phyloP scores from a whole-genome alignment of 1,140 invertebrate genomes.

The Papilio xuthus region DNA sequence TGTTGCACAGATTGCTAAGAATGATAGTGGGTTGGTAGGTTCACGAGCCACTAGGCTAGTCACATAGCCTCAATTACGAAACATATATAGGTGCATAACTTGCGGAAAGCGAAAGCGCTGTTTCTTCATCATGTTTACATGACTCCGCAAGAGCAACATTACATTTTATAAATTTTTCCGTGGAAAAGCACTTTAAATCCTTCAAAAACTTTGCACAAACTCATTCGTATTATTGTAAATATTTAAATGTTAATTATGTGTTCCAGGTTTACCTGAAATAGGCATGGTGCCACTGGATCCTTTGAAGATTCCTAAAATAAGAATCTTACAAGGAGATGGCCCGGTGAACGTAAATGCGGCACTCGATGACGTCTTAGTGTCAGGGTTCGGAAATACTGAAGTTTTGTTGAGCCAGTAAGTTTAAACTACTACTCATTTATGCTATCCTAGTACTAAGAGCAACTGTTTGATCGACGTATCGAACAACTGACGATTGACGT shows the following conservation, averaged over 20 bases:
- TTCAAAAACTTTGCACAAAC: neutral
- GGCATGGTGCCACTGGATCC: conserved; percentile 84
- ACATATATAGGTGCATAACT: conserved; percentile 70
- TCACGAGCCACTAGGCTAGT: conserved; percentile 61
- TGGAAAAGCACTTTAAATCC: neutral
- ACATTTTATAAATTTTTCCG: conserved; percentile 45
- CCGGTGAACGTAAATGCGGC: conserved; percentile 86
- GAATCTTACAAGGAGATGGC: conserved; percentile 85
- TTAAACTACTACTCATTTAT: conserved; percentile 47
- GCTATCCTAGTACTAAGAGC: conserved; percentile 52
- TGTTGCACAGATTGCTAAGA: conserved; percentile 41
- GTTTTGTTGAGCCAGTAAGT: conserved; percentile 84
- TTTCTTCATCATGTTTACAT: conserved; percentile 69
- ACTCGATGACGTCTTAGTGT: conserved; percentile 84
- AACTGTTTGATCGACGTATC: conserved; percentile 55
- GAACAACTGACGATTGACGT: conserved; percentile 13
- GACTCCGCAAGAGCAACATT: conserved; percentile 47
- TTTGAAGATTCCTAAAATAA: conserved; percentile 84
- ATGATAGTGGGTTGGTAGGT: conserved; percentile 53
- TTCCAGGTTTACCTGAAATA: conserved; percentile 82
- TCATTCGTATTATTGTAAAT: neutral
- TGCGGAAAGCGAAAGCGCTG: conserved; percentile 77
- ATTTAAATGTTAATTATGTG: conserved; percentile 1
- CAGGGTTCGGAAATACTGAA: conserved; percentile 84
- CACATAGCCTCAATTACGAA: conserved; percentile 76